Base-by-base conservation (phyloP, 2,888 invertebrate genomes). In the Nemapogon koenigi region DNA sequence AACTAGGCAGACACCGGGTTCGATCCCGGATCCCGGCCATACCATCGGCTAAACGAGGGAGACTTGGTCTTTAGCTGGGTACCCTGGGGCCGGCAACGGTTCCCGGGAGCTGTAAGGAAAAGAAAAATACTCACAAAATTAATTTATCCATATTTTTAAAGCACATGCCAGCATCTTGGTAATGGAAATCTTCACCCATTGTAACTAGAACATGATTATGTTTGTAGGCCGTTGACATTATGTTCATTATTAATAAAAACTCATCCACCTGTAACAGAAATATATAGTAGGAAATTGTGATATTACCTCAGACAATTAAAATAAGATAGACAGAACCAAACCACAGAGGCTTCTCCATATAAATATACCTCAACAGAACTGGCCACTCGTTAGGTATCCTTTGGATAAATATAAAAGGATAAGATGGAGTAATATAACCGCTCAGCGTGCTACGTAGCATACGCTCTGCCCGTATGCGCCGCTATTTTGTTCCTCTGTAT, bases 151-250 rank as follows among this genome's bases (percentile, higher is more conserved):
- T 76, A 60, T 95, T 96, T 37, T 79, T 81, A 64, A 86, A 97
- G 89, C 93, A 94, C 49, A 81, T 62, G 4, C 76, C 59, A 0
- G 89, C 87, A 45, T 85, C 83, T 55, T 88, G 87, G 63, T 91
- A 97, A 41, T 88, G 86, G 57, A 94, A 90, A 59, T 94, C 90
- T 43, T 88, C 86, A 0, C 96, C 96, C 94, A 96, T 95, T 3
- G 95, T 87, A 2, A 29, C 16, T n/a, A 32, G 19, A 96, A 81
- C 55, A 95, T 82, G 2, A 95, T 73, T 55, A 97, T 86, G 38
- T 84, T 83, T 0, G 91, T 88, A 28, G 51, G 61, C 28, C 28
- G 75, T 53, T 72, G 87, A 0, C 71, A 81, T 37, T 70, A 59
- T 17, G 6, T 59, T 50, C 13, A 83, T 64, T 43, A 79, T 80